Base-by-base conservation (phyloP, 2,113 vertebrate genomes). In the Vanacampus margaritifer region DNA sequence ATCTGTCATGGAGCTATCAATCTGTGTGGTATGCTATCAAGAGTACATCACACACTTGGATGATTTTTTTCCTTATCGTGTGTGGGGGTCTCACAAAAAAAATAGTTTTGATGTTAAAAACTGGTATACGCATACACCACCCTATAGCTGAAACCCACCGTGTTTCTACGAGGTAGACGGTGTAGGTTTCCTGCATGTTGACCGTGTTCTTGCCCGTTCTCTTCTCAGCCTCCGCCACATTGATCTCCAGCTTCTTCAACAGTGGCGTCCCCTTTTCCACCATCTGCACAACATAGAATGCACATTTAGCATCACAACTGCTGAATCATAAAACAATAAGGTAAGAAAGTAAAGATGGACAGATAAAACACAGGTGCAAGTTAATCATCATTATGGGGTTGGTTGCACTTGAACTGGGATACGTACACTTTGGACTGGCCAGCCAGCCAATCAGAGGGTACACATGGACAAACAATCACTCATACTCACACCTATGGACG, bases 131-230 rank as follows among this genome's bases (percentile, higher is more conserved):
- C 2, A 12, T 54, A 5, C 23, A 5, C 23, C 51, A 24, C 1
- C 23, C 23, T 26, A 12, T 6, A 24, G 23, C 24, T 5, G 13
- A 17, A 21, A 5, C 90, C 28, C 53, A 97, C 95, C 94, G 90
- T 79, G 91, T 95, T 87, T 97, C 95, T 81, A 97, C 93, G 86
- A 98, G 94, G 89, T 97, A 97, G 81, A 95, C 95, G 7, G 94
- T 95, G 3, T 96, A 96, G 0, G 92, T 95, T 90, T 97, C 95
- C 75, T 94, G 95, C 90, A 96, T 95, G 79, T 96, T 97, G 76
- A 96, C 85, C 1, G 94, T 90, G 78, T 95, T 96, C 83, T 94
- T 95, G 78, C 95, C 95, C 16, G 93, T 95, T 73, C 94, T 90
- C 76, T 97, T 97, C 84, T 96, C 95, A 2, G 95, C 94, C 89